Conservation (phyloP, 2,888 invertebrate genomes). For the Melanargia galathea region DNA sequence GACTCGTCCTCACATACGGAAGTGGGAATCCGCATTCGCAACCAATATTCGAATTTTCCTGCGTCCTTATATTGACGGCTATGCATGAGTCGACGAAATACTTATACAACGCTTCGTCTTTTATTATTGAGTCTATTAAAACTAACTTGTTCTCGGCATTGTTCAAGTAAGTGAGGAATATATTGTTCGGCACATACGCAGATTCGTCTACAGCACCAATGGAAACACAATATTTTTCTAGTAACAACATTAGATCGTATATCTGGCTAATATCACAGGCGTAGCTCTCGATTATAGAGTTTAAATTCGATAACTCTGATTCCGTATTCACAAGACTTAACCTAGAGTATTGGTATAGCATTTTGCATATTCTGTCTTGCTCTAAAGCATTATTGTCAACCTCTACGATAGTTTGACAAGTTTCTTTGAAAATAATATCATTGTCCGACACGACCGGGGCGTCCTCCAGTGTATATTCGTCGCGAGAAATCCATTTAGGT, state of each 20-base stretch:
- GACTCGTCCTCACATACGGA: conserved; percentile 71
- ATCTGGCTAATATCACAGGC: conserved; percentile 76
- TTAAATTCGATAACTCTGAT: conserved; percentile 68
- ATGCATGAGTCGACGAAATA: conserved; percentile 83
- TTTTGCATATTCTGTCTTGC: conserved; percentile 61
- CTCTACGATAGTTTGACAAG: conserved; percentile 73
- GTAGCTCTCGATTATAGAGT: conserved; percentile 64
- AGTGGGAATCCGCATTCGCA: conserved; percentile 84
- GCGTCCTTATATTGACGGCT: conserved; percentile 75
- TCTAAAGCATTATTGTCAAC: conserved; percentile 63
- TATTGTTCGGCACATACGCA: conserved; percentile 66
- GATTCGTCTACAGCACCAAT: conserved; percentile 67
- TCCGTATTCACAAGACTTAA: conserved; percentile 72
- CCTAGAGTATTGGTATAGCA: conserved; percentile 73
- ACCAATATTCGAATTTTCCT: conserved; percentile 64
- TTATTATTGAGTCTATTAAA: conserved; percentile 61
- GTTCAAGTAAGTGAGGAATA: conserved; percentile 71
- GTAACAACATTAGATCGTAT: conserved; percentile 65
- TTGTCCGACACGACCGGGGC: conserved; percentile 50
- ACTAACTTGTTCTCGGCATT: conserved; percentile 53
- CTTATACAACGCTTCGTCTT: conserved; percentile 69
- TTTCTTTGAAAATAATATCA: conserved; percentile 72
- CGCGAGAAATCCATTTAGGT: conserved; percentile 51
- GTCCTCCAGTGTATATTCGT: conserved; percentile 49
- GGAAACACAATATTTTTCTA: conserved; percentile 71